A percentile compares a stretch with the other conserved stretches of the same genome.
Conservation (phyloP, 2,888 invertebrate species). For the Pseudolycoriella hygida region DNA sequence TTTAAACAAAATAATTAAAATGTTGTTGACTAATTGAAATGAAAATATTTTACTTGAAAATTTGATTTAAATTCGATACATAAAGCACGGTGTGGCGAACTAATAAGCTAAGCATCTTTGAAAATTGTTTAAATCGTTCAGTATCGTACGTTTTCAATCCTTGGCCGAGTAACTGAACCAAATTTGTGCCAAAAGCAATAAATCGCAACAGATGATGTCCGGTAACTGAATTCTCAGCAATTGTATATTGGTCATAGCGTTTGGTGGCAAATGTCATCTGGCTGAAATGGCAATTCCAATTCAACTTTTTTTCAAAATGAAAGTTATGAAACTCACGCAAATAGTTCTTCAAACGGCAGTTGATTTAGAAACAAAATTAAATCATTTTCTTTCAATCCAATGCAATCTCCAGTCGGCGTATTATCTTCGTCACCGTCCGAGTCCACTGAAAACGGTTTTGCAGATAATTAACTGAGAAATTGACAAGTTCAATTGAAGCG, state of each 20-base stretch:
- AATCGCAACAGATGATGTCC: conserved; percentile 45
- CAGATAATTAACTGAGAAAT: no score
- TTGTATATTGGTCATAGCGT: conserved; percentile 23
- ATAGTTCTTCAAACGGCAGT: conserved; percentile 49
- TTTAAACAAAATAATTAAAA: background rate
- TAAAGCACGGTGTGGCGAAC: conserved; percentile 55
- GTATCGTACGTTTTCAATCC: conserved; percentile 49
- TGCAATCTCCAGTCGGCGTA: conserved; percentile 33
- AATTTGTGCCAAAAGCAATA: conserved; percentile 48
- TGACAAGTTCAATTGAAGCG: no score
- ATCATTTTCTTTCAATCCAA: conserved; percentile 54
- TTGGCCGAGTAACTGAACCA: conserved; percentile 42
- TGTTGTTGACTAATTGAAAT: background rate
- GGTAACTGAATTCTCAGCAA: conserved; percentile 33
- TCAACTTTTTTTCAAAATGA: conserved; percentile 2
- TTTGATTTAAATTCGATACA: conserved; percentile 41
- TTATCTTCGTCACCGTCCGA: conserved; percentile 71
- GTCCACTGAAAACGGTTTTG: no score
- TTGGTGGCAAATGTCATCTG: conserved; percentile 13
- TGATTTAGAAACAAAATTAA: conserved; percentile 59
- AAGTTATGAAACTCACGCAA: conserved; percentile 24
- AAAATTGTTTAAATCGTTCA: conserved; percentile 47
- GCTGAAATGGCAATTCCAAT: conserved; percentile 18
- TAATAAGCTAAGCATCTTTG: conserved; percentile 46
- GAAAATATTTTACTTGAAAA: conserved; percentile 16